phyloP scores from a whole-genome alignment of 2,113 vertebrate genomes.

The Carassius gibelio region DNA sequence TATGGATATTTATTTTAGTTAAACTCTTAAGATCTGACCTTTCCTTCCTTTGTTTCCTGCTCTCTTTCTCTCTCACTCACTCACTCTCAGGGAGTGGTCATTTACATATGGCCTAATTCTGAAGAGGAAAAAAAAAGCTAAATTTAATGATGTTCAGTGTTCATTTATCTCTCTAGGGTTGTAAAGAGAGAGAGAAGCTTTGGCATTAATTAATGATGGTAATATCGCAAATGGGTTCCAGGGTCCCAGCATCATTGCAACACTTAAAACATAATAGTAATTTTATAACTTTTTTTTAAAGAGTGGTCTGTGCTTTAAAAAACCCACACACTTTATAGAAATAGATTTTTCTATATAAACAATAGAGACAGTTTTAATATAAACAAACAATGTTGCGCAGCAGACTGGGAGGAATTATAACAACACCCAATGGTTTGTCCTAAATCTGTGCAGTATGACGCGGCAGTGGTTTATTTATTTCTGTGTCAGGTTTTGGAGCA shows the following conservation, averaged over 20 bases:
- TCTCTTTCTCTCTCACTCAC: not conserved
- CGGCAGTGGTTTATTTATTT: conserved; percentile 25
- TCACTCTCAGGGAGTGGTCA: conserved; percentile 35
- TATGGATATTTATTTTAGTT: not conserved
- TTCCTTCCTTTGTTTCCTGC: not conserved
- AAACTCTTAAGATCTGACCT: conserved; percentile 33
- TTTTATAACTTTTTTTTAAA: not conserved
- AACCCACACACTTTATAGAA: not conserved
- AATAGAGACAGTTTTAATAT: not conserved
- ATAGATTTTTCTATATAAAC: not conserved
- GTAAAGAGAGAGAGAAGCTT: conserved; percentile 11
- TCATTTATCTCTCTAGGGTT: conserved; percentile 34
- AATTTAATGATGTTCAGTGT: conserved; percentile 25
- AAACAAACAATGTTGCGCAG: not conserved
- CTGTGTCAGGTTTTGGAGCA: conserved; percentile 5
- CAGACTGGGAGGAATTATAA: not conserved
- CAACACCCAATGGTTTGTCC: not conserved
- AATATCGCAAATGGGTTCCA: conserved; percentile 18
- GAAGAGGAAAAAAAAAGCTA: not conserved
- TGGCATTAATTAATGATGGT: conserved; percentile 35
- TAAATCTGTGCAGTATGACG: conserved; percentile 13
- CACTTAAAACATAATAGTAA: not conserved
- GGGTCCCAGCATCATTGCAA: conserved; percentile 8
- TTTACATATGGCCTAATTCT: conserved; percentile 45
- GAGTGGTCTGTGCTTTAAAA: not conserved